Evolutionary conservation across 2,888 invertebrate species (phyloP).

Genomic region (Drosophila paracracens): DNA sequence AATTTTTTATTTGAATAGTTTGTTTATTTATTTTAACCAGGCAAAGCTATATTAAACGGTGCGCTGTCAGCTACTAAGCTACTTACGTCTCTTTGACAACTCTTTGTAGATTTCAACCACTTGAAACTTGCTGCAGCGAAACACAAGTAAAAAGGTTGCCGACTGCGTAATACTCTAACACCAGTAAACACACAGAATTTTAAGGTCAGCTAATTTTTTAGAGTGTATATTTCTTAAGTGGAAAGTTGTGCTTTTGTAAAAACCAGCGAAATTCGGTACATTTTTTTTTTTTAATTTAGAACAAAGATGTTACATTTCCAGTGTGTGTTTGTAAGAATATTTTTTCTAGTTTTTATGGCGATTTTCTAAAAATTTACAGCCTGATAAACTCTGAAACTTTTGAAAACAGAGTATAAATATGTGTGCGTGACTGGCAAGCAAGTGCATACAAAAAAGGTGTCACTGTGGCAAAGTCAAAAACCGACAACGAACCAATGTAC

Average conservation of each 20-base stretch:
- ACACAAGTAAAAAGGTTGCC: background rate
- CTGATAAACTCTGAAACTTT: background rate
- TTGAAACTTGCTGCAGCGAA: conserved; percentile 27
- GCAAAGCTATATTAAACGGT: background rate
- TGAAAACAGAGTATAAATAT: conserved; percentile 1
- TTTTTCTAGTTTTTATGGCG: background rate
- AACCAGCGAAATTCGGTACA: background rate
- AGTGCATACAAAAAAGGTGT: conserved; percentile 48
- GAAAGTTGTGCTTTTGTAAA: background rate
- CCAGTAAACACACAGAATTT: background rate
- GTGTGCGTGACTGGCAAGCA: conserved; percentile 37
- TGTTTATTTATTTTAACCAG: background rate
- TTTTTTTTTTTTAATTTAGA: background rate
- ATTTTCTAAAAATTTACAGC: background rate
- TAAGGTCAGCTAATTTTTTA: background rate
- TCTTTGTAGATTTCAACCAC: conserved; percentile 12
- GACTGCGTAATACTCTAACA: background rate
- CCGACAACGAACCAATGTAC: conserved; percentile 22
- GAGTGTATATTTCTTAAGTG: background rate
- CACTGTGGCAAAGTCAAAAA: conserved; percentile 54
- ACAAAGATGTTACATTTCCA: background rate
- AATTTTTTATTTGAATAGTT: background rate
- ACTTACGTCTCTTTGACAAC: conserved; percentile 24
- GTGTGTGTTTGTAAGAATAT: background rate
- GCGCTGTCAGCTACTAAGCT: conserved; percentile 17